Conservation (phyloP, 1,140 invertebrate species). For the Anastatus disparis region DNA sequence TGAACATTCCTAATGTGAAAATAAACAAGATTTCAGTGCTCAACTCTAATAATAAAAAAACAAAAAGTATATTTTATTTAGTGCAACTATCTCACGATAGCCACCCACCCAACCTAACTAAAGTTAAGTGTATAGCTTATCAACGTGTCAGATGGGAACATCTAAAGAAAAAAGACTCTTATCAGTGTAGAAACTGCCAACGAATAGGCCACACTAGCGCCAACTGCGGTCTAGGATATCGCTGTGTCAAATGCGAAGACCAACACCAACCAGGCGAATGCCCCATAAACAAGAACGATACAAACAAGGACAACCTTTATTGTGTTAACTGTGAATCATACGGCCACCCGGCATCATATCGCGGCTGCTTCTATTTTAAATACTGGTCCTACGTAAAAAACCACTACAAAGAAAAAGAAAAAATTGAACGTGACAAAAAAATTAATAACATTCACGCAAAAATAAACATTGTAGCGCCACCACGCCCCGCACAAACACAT, state of each 20-base stretch:
- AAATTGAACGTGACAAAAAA: too few species aligned
- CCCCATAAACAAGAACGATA: neutral
- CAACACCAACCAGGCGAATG: neutral
- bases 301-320: neutral
- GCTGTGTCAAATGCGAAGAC: constrained; percentile 30
- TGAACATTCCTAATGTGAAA: neutral
- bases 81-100: neutral
- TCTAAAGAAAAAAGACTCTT: neutral
- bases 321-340: constrained; percentile 41
- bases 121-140: neutral
- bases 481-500: too few species aligned
- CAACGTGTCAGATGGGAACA: neutral
- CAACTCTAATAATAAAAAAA: neutral
- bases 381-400: too few species aligned
- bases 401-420: too few species aligned
- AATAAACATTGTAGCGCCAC: too few species aligned
- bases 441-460: too few species aligned
- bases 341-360: constrained; percentile 47
- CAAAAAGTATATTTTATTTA: neutral
- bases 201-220: constrained; percentile 25
- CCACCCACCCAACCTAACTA: neutral
- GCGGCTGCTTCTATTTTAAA: constrained; percentile 40
- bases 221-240: neutral
- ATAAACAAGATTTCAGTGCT: neutral
- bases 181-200: constrained; percentile 37